Evolutionary conservation across 2,113 vertebrate genomes (phyloP).

Genomic region (Malurus cyaneus): DNA sequence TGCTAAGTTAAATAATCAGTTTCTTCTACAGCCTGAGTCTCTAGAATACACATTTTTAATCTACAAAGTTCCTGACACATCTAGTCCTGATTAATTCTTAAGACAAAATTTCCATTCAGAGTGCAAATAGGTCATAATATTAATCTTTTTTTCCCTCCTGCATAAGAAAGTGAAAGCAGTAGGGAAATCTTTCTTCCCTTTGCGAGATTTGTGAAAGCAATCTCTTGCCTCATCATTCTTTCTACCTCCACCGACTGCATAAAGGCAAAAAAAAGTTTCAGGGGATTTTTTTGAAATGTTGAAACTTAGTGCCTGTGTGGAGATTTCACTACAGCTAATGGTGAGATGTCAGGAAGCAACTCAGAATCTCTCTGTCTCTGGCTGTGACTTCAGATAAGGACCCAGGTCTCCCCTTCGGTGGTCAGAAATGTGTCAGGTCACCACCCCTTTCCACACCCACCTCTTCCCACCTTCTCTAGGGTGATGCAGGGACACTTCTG

Average conservation of each 20-base stretch:
- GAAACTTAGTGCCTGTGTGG: neutral
- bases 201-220: neutral
- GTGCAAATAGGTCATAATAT: neutral
- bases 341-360: neutral
- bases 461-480: neutral
- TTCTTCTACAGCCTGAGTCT: neutral
- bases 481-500: neutral
- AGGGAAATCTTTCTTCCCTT: neutral
- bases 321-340: neutral
- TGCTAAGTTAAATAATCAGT: neutral
- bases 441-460: neutral
- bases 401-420: neutral
- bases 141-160: neutral
- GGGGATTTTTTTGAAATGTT: neutral
- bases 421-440: neutral
- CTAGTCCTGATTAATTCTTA: neutral
- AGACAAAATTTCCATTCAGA: neutral
- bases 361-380: neutral
- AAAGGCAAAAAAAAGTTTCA: slow-evolving; percentile 19
- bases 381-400: neutral
- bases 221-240: slow-evolving; percentile 14
- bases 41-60: neutral
- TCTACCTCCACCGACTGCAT: neutral
- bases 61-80: neutral
- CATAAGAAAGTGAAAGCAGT: neutral